Percentiles rank a stretch among this genome's conserved stretches.
These are phyloP conservation scores for Calliphora vomitoria DNA, from an alignment of 2,888 invertebrate species.

Conservation along the genomic window DNA sequence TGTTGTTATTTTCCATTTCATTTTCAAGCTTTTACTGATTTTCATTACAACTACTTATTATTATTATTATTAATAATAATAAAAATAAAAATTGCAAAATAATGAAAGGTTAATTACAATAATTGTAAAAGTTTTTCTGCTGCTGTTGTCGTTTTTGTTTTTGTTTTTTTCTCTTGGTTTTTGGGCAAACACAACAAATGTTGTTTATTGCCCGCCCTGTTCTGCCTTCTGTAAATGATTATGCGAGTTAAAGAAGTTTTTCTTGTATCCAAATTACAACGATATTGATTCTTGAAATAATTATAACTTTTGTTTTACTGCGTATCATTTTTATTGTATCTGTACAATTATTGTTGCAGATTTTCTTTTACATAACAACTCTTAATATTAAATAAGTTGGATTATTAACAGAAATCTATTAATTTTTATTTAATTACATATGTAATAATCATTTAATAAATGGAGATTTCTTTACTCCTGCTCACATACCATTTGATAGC, in stretches of 20 bases:
- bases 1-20: conserved; percentile 34
- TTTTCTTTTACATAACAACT: neutral
- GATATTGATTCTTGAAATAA: neutral
- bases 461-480: neutral
- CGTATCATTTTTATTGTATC: neutral
- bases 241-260: neutral
- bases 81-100: conserved; percentile 45
- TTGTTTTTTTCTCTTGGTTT: neutral
- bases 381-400: neutral
- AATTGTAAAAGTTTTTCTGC: conserved; percentile 52
- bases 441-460: conserved; percentile 16
- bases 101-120: conserved; percentile 63
- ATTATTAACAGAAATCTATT: conserved; percentile 15
- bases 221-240: neutral
- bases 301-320: conserved; percentile 23
- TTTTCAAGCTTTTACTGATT: conserved; percentile 19
- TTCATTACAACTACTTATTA: conserved; percentile 35
- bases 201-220: conserved; percentile 21
- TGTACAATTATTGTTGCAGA: neutral
- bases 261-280: neutral
- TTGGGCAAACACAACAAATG: conserved; percentile 20
- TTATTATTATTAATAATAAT: conserved; percentile 44
- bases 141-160: neutral
- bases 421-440: neutral
- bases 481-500: neutral